Conservation (phyloP, 2,888 invertebrate species). For the Pristionchus mayeri region DNA sequence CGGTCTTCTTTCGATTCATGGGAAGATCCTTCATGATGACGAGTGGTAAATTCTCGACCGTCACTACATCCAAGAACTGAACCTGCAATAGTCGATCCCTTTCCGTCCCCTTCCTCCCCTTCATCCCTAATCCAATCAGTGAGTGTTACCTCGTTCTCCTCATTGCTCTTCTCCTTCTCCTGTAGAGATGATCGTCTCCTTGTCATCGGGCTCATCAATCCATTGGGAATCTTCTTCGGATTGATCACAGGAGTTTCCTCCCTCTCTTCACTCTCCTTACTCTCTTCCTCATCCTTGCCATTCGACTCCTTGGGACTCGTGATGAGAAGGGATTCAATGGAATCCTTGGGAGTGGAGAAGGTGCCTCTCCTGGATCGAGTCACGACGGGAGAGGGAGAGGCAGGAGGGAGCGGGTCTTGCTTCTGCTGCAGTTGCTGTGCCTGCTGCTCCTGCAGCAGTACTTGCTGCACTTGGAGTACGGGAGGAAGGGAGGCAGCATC, state of each 20-base stretch:
- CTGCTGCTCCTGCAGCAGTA: not conserved
- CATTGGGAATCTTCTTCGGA: not conserved
- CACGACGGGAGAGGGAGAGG: not conserved
- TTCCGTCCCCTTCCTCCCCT: not conserved
- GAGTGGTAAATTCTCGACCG: not conserved
- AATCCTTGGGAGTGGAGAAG: not conserved
- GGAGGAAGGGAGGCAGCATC: not conserved
- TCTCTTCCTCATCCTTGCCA: not conserved
- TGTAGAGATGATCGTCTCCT: not conserved
- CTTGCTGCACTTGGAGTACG: conserved; percentile 19
- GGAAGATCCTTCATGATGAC: no score
- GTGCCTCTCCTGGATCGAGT: not conserved
- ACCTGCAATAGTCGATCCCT: not conserved
- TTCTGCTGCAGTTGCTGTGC: not conserved
- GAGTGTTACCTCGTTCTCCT: not conserved
- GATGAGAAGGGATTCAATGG: not conserved
- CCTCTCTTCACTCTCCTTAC: not conserved
- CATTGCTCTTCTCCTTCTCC: not conserved
- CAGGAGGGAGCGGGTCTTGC: not conserved
- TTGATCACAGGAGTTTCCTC: not conserved
- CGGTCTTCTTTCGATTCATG: not conserved
- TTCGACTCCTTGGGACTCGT: not conserved
- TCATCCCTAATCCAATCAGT: not conserved
- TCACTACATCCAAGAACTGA: not conserved
- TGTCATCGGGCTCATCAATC: not conserved